Conservation (phyloP, 2,113 vertebrate species). For the Oncorhynchus masou region DNA sequence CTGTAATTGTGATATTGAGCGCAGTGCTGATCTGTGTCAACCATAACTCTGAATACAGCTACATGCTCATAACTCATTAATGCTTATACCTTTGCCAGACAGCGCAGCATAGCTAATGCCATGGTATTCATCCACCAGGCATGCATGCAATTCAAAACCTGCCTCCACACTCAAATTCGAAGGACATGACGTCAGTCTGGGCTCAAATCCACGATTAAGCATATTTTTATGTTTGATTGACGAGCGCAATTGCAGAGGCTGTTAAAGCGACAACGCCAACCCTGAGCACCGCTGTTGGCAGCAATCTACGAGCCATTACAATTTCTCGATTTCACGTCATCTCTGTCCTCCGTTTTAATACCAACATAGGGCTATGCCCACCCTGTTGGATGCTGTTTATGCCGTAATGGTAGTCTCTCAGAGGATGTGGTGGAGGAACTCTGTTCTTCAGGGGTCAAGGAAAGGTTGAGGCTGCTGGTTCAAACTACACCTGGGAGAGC, state of each 20-base stretch:
- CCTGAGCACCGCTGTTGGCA: neutral
- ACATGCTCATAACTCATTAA: constrained; percentile 64
- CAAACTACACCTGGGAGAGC: constrained; percentile 52
- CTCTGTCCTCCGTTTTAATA: no score
- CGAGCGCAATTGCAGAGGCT: constrained; percentile 54
- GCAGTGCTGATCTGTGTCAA: constrained; percentile 68
- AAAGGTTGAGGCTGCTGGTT: constrained; percentile 65
- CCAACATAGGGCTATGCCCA: constrained; percentile 60
- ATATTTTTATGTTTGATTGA: constrained; percentile 69
- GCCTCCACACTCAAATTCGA: constrained; percentile 54
- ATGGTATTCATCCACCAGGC: constrained; percentile 50
- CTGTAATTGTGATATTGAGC: constrained; percentile 74
- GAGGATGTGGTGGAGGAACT: constrained; percentile 62
- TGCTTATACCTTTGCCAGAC: constrained; percentile 56
- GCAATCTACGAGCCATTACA: no score
- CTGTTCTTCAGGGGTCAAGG: constrained; percentile 70
- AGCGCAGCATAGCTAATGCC: neutral
- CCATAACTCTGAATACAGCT: constrained; percentile 67
- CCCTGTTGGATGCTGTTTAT: constrained; percentile 64
- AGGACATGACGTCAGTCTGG: constrained; percentile 62
- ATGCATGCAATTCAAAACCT: constrained; percentile 57
- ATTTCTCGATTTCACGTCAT: no score
- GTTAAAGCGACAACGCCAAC: constrained; percentile 52
- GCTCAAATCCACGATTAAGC: constrained; percentile 68
- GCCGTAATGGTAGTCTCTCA: constrained; percentile 69